phyloP scores from a whole-genome alignment of 2,797 vertebrate genomes.

The Mormyrops boulengeri region DNA sequence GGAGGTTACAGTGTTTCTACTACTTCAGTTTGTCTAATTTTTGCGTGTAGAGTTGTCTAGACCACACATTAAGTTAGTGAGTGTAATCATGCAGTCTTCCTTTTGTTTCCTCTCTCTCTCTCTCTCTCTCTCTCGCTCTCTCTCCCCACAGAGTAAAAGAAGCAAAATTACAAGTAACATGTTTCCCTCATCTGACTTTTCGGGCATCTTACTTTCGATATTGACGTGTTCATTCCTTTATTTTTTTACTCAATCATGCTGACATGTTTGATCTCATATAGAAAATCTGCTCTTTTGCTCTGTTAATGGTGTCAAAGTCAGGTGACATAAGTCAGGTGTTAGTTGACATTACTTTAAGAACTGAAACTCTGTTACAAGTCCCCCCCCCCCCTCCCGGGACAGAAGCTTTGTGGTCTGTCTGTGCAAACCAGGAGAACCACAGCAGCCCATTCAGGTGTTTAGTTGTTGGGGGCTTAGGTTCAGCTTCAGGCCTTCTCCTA shows the following conservation, averaged over 20 bases:
- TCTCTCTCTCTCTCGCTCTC: background rate
- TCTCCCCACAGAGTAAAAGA: background rate
- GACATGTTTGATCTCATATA: background rate
- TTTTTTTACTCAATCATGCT: background rate
- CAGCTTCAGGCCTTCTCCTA: background rate
- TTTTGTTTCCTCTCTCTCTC: background rate
- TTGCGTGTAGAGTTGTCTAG: background rate
- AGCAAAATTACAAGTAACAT: background rate
- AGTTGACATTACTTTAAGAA: background rate
- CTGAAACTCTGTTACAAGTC: background rate
- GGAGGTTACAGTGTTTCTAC: background rate
- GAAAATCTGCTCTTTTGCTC: background rate
- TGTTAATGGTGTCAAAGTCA: background rate
- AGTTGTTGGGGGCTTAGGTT: background rate
- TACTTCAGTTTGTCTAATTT: background rate
- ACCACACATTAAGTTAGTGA: background rate
- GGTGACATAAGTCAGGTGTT: background rate
- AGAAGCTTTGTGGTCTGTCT: background rate
- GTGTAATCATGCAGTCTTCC: background rate
- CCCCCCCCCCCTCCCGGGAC: background rate
- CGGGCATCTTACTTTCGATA: background rate
- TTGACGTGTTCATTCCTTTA: background rate
- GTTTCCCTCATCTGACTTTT: background rate
- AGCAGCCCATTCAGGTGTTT: background rate
- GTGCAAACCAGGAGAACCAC: background rate